Conservation (phyloP, 2,888 invertebrate species). For the Scotopteryx bipunctaria region DNA sequence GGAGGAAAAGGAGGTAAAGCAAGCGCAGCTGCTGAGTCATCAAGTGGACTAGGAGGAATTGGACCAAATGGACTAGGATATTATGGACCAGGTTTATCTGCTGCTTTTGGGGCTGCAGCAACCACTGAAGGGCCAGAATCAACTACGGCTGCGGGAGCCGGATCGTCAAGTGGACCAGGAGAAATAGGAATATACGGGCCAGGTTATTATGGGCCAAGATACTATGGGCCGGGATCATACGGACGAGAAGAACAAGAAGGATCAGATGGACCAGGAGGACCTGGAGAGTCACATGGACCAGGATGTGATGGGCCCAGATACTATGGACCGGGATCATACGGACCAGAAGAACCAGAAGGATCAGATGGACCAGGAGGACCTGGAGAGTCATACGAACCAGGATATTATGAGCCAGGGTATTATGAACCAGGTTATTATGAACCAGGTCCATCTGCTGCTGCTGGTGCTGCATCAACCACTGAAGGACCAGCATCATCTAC, state of each 20-base stretch:
- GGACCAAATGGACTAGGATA: not conserved
- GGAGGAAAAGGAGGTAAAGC: too few species aligned
- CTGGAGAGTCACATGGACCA: too few species aligned
- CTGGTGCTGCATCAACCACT: not conserved
- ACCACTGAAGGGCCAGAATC: not conserved
- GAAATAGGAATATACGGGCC: not conserved
- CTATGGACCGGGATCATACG: too few species aligned
- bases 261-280: not conserved
- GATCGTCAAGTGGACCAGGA: not conserved
- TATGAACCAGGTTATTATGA: not conserved
- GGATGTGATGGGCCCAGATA: too few species aligned
- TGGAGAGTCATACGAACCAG: too few species aligned
- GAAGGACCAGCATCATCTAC: not conserved
- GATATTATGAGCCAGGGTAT: too few species aligned
- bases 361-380: too few species aligned
- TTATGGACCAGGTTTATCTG: not conserved
- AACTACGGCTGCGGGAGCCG: not conserved
- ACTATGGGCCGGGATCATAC: not conserved
- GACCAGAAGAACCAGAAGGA: too few species aligned
- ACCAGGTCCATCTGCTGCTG: not conserved
- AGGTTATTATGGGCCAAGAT: not conserved
- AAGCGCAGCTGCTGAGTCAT: not conserved
- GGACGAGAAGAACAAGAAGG: conserved; percentile 18
- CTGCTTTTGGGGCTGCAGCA: not conserved
- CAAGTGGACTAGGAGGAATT: not conserved